A percentile compares a stretch with the other conserved stretches of the same genome.
Evolutionary conservation across 2,888 invertebrate genomes (phyloP).

Genomic region (Camponotus fellah): DNA sequence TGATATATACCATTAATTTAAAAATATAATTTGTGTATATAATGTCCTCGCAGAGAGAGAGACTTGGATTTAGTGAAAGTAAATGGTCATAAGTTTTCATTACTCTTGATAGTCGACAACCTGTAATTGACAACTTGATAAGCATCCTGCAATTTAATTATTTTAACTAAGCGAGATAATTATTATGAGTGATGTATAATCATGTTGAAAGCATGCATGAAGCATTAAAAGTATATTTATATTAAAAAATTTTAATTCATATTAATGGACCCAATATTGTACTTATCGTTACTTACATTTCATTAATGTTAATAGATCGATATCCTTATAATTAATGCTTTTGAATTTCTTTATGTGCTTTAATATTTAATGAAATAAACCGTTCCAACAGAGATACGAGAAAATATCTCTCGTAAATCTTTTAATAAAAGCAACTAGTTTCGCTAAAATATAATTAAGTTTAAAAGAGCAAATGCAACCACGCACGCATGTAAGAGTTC

Average conservation of each 20-base stretch:
- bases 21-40: not conserved
- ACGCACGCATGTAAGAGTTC: not conserved
- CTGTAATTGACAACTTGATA: slow-evolving; percentile 28
- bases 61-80: slow-evolving; percentile 40
- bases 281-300: slow-evolving; percentile 14
- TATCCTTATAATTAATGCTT: not conserved
- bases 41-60: not conserved
- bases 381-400: not conserved
- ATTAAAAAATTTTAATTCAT: slow-evolving; percentile 14
- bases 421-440: slow-evolving; percentile 4
- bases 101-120: not conserved
- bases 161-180: slow-evolving; percentile 22
- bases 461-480: not conserved
- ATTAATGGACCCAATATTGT: not conserved
- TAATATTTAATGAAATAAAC: slow-evolving; percentile 3
- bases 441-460: slow-evolving; percentile 19
- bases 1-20: not conserved
- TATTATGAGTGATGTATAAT: slow-evolving; percentile 11
- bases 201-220: not conserved
- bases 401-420: not conserved
- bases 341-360: not conserved
- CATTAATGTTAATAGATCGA: not conserved
- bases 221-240: not conserved
- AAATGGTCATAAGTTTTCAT: slow-evolving; percentile 15
- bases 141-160: slow-evolving; percentile 28